Conservation (phyloP, 2,888 invertebrate species). For the Leptarthrus brevirostris region DNA sequence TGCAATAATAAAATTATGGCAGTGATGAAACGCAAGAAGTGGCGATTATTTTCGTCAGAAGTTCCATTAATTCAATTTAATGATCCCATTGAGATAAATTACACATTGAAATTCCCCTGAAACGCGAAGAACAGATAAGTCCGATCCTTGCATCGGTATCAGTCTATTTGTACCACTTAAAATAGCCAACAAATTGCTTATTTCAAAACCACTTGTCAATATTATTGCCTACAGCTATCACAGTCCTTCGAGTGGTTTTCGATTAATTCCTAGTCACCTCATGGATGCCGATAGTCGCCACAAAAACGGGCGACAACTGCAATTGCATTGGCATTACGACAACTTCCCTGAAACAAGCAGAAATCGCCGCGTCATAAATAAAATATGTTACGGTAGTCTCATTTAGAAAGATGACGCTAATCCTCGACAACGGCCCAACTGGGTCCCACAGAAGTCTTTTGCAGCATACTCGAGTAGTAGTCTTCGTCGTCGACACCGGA, state of each 20-base stretch:
- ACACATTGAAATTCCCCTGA: neutral
- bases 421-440: slow-evolving; percentile 40
- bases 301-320: slow-evolving; percentile 42
- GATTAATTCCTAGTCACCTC: slow-evolving; percentile 44
- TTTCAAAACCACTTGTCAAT: slow-evolving; percentile 39
- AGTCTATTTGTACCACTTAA: slow-evolving; percentile 37
- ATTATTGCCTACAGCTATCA: slow-evolving; percentile 9
- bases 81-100: slow-evolving; percentile 37
- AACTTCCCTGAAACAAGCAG: slow-evolving; percentile 28
- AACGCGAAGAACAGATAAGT: neutral
- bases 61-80: slow-evolving; percentile 28
- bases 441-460: slow-evolving; percentile 17
- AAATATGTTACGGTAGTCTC: slow-evolving; percentile 46
- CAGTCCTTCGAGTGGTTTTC: slow-evolving; percentile 26
- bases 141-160: slow-evolving; percentile 6
- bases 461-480: neutral
- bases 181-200: slow-evolving; percentile 35
- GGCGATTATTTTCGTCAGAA: neutral
- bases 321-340: slow-evolving; percentile 31
- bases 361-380: slow-evolving; percentile 42
- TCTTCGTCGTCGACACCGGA: slow-evolving; percentile 58
- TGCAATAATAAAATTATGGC: slow-evolving; percentile 8
- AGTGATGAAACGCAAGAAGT: neutral
- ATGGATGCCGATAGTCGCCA: neutral
- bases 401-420: slow-evolving; percentile 48